phyloP scores from a whole-genome alignment of 2,797 vertebrate species.

The Anguilla obscura region DNA sequence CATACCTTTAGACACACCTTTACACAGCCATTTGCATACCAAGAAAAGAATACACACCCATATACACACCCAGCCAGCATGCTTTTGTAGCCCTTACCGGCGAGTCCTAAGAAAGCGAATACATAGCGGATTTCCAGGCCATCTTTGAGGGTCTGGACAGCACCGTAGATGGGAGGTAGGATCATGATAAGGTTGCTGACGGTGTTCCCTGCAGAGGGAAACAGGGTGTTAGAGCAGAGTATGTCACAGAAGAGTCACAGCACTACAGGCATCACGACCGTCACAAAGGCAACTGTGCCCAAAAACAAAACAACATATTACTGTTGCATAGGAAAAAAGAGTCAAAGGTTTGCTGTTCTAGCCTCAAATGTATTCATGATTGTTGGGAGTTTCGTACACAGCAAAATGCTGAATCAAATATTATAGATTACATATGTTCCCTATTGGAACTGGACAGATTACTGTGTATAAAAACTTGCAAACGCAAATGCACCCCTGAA shows the following conservation, averaged over 20 bases:
- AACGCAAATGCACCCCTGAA: too few species aligned
- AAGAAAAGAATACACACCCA: neutral
- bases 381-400: too few species aligned
- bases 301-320: too few species aligned
- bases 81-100: conserved; percentile 70
- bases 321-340: too few species aligned
- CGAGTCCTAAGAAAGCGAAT: conserved; percentile 89
- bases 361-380: too few species aligned
- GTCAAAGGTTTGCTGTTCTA: too few species aligned
- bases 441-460: too few species aligned
- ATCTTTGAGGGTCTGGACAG: conserved; percentile 84
- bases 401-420: too few species aligned
- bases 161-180: conserved; percentile 91
- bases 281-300: neutral
- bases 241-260: neutral
- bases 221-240: neutral
- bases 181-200: conserved; percentile 99
- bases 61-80: neutral
- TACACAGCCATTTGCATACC: neutral
- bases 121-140: conserved; percentile 91
- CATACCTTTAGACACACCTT: too few species aligned
- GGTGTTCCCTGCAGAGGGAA: conserved; percentile 86
- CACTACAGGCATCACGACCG: neutral
- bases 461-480: too few species aligned
- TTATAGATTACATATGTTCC: too few species aligned